Evolutionary conservation across 2,888 invertebrate species (phyloP), one percentile per base, ranked within the genome.

Genomic region (Nymphalis urticae): DNA sequence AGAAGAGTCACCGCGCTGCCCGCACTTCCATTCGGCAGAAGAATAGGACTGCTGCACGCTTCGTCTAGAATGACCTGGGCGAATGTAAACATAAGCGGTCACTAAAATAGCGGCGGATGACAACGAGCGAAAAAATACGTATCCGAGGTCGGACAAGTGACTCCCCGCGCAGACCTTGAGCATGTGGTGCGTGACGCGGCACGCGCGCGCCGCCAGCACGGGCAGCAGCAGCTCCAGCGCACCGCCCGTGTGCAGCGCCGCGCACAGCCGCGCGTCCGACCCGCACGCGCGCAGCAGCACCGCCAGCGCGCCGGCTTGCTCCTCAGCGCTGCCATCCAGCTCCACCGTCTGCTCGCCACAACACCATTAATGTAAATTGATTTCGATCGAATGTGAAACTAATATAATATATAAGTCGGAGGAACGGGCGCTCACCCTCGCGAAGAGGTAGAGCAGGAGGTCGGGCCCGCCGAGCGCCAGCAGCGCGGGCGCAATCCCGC

Each of bases 361-460:
- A 10, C 36, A 10, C 27, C 27, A 32, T 32, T 6, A 6, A 32
- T 32, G 27, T 32, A 6, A 32, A 32, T 32, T 6, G 0, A 32
- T 32, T 32, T 32, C 27, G 27, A 32, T 32, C 27, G 27, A 32
- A 32, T 32, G 27, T 32, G 27, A 32, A 32, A 32, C 27, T 0
- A 32, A 32, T 32, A 6, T 6, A 32, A 32, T 36, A n/a, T 27
- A 16, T 16, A 10, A 54, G 17, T 16, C 27, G 2, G 7, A 17
- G 7, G 4, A 42, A 27, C 13, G 16, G 17, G 27, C 8, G 17
- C 2, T 69, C 77, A 95, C 95, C 85, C 95, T 93, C 0, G 96
- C 96, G 77, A 95, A 95, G 0, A 96, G 86, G 74, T 94, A 95
- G 1, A 96, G 85, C 77, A 96, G 92, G 59, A 95, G 87, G 10